Evolutionary conservation across 2,888 invertebrate genomes (phyloP), one percentile per base, ranked within the genome.

Genomic region (Amiota communis): DNA sequence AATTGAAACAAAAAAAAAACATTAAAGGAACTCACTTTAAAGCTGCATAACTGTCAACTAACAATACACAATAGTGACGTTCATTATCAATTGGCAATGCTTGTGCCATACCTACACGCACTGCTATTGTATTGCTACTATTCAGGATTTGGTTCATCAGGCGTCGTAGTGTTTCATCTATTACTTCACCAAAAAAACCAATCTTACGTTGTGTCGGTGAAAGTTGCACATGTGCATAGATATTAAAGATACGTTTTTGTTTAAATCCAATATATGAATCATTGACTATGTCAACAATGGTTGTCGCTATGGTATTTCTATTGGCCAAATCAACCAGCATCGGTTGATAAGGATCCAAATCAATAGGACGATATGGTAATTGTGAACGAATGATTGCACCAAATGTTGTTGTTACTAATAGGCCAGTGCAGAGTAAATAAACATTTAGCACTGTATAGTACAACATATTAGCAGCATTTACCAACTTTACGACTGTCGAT

Each of bases 11-110:
- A 17, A 15, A 6, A 47, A 13, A 36, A 36, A 70, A n/a, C n/a
- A n/a, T n/a, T 57, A 11, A 9, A 8, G 46, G 48, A n/a, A 71
- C 72, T 56, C 61, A 74, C 72, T 67, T 23, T 36, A 84, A 61
- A 1, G 82, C 77, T 13, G 71, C 63, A 0, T 57, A 36, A 0
- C 83, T 80, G 70, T 85, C 85, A 8, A 83, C 83, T n/a, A 78
- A 67, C 1, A 85, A 47, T 2, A 85, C 65, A 46, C 76, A 73
- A 59, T 72, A 82, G 69, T 83, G 82, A 1, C 81, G 76, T 20
- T 81, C 74, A 65, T 70, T 70, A 51, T 78, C 78, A 3, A 57
- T 68, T 0, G 73, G 68, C 48, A 85, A 70, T 10, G 73, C 17
- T 15, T 74, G 53, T 1, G 65, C 78, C 67, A 74, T 71, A 11